Percentiles rank a stretch among this genome's conserved stretches.
These are phyloP conservation scores for Peromyscus maniculatus DNA, from an alignment of 2,113 vertebrate genomes.

Conservation along the genomic window DNA sequence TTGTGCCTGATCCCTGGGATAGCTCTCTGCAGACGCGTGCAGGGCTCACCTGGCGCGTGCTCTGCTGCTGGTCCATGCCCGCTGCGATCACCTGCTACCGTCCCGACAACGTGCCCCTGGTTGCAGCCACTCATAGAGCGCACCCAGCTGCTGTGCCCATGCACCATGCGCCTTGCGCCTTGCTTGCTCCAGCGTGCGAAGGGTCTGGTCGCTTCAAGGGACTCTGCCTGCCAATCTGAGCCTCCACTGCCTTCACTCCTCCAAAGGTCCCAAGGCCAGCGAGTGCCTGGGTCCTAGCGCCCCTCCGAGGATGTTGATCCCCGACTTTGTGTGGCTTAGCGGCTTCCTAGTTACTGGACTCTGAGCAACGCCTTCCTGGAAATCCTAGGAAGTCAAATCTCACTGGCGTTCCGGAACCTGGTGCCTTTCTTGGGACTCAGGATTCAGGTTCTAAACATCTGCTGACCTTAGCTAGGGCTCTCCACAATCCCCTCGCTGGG, in stretches of 20 bases:
- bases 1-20: too few relatives aligned
- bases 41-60: constrained; percentile 71
- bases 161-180: background rate
- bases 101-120: background rate
- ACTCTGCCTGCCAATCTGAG: constrained; percentile 48
- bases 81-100: background rate
- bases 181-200: background rate
- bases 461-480: background rate
- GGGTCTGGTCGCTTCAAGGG: background rate
- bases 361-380: background rate
- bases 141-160: background rate
- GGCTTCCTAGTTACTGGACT: background rate
- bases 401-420: background rate
- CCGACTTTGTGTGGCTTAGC: background rate
- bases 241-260: constrained; percentile 52
- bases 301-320: constrained; percentile 35
- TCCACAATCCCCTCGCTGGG: background rate
- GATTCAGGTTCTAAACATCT: background rate
- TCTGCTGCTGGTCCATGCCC: constrained; percentile 66
- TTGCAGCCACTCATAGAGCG: background rate
- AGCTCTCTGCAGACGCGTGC: background rate
- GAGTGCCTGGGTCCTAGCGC: constrained; percentile 82
- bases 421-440: background rate
- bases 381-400: background rate
- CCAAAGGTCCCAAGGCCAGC: constrained; percentile 44